Evolutionary conservation across 2,888 invertebrate genomes (phyloP).

Genomic region (Pecten maximus): DNA sequence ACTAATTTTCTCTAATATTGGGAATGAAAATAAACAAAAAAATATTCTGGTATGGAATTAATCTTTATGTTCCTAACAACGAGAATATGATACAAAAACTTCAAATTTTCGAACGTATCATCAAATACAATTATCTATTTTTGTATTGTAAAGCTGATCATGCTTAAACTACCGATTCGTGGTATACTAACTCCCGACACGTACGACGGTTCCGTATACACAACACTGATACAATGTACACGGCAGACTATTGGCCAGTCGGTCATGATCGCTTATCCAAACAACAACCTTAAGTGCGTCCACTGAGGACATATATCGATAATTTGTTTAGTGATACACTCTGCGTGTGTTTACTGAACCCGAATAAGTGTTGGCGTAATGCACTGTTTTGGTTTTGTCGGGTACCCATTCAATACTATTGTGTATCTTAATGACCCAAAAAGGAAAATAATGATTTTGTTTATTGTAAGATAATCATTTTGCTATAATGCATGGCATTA

Average conservation of each 20-base stretch:
- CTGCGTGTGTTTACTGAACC: background rate
- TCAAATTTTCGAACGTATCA: too few species aligned
- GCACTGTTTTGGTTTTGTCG: background rate
- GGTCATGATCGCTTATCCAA: conserved; percentile 13
- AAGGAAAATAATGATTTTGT: too few species aligned
- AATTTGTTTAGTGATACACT: background rate
- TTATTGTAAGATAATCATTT: too few species aligned
- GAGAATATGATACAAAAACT: too few species aligned
- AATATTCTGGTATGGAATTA: too few species aligned
- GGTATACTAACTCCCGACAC: background rate
- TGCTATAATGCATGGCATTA: too few species aligned
- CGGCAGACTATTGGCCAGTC: conserved; percentile 1
- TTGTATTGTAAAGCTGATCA: background rate
- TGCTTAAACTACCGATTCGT: background rate
- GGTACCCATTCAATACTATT: too few species aligned
- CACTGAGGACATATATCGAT: background rate
- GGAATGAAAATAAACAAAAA: too few species aligned
- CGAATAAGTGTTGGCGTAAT: background rate
- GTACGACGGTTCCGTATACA: background rate
- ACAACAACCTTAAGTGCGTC: background rate
- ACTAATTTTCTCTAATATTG: too few species aligned
- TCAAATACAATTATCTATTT: too few species aligned
- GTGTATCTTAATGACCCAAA: too few species aligned
- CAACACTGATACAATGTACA: background rate
- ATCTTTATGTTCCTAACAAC: too few species aligned